Evolutionary conservation across 2,797 vertebrate species (phyloP).

Genomic region (Aulostomus chinensis): DNA sequence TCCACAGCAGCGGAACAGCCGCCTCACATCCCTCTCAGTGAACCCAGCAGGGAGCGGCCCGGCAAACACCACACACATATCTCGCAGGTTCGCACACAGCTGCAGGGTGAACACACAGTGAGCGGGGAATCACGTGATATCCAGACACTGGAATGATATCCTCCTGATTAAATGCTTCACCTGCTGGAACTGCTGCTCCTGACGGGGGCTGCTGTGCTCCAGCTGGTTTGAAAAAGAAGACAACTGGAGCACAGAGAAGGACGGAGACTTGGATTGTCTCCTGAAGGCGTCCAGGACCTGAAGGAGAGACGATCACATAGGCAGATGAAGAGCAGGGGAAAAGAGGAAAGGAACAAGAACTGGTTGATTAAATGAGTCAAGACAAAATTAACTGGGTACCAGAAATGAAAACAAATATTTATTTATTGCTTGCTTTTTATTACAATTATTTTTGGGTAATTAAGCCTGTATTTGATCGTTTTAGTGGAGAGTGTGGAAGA

Average conservation of each 20-base stretch:
- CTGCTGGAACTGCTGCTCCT: constrained; percentile 23
- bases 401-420: too few species aligned
- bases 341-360: too few species aligned
- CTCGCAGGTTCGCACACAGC: constrained; percentile 76
- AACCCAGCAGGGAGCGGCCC: constrained; percentile 83
- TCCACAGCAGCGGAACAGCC: constrained; percentile 83
- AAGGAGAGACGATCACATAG: too few species aligned
- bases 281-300: constrained; percentile 82
- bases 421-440: too few species aligned
- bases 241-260: constrained; percentile 83
- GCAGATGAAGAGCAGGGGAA: too few species aligned
- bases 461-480: too few species aligned
- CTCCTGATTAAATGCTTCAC: constrained; percentile 20
- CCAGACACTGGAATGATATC: not conserved
- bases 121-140: not conserved
- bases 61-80: constrained; percentile 87
- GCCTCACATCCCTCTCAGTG: constrained; percentile 76
- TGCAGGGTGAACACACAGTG: constrained; percentile 46
- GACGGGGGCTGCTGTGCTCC: constrained; percentile 6
- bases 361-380: too few species aligned
- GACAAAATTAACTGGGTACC: too few species aligned
- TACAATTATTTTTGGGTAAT: too few species aligned
- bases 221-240: constrained; percentile 58
- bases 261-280: constrained; percentile 66
- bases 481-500: too few species aligned